Evolutionary conservation across 2,113 vertebrate genomes (phyloP), one percentile per base, ranked within the genome.

Genomic region (Piprites chloris): DNA sequence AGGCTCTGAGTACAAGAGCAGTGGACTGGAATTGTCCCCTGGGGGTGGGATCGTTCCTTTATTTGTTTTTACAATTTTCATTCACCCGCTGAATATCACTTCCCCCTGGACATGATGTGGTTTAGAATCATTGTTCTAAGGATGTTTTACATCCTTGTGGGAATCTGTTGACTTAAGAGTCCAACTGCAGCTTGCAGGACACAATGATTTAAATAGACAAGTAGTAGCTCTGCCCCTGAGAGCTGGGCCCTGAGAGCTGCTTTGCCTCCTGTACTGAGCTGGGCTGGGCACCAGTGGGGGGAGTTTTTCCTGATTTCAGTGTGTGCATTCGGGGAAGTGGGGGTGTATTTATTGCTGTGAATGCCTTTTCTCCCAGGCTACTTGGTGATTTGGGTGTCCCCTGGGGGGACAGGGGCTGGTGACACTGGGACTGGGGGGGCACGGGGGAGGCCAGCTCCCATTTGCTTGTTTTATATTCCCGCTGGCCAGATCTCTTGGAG

Each of bases 401-500:
- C 18, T 24, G 5, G 27, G 56, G 18, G 41, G 44, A 9, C 27
- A 39, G 42, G 58, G 49, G 32, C 39, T 21, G 9, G 59, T 22
- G 77, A 18, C 44, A 3, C 0, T 7, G 5, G 56, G 41, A 3
- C 61, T 35, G 56, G 37, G 50, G 39, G 27, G 77, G 26, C 33
- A 1, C 1, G 23, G 61, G n/a, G 12, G 20, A 20, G 24, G 9
- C 9, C 59, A 59, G 3, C 23, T 73, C 33, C 53, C 1, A 0
- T 39, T 24, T 35, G 22, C 2, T 3, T 7, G 3, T 16, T 9
- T 52, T 3, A 2, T 0, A 5, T 39, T 33, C 42, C 12, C 2
- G 0, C 22, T 56, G 44, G 7, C 21, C 35, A 27, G 5, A 2
- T 23, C 28, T 67, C 75, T 13, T 13, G 13, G 66, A 58, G 42